Conservation (phyloP, 2,113 vertebrate genomes). For the Dipodomys spectabilis region DNA sequence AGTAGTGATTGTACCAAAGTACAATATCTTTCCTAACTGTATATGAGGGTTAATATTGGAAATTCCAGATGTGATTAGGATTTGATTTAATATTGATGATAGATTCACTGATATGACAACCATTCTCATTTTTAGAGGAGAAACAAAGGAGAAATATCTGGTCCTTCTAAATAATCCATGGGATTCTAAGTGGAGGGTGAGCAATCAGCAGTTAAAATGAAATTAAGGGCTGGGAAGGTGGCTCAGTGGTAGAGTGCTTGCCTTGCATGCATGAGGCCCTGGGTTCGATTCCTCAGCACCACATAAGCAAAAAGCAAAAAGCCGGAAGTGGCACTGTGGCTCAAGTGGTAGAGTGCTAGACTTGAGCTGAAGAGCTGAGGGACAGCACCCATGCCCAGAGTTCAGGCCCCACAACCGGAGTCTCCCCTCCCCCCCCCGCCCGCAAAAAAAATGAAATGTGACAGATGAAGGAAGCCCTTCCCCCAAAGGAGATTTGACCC, state of each 20-base stretch:
- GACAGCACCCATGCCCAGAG: no score
- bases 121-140: neutral
- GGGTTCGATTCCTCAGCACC: no score
- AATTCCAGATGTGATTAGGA: slow-evolving; percentile 49
- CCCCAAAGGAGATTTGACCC: neutral
- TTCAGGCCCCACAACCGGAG: no score
- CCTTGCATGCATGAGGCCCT: no score
- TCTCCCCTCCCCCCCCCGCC: no score
- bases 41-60: slow-evolving; percentile 9
- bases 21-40: neutral
- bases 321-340: no score
- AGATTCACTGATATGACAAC: neutral
- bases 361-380: no score
- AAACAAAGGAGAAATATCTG: neutral
- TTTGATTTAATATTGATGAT: neutral
- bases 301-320: no score
- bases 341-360: no score
- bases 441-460: neutral
- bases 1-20: neutral
- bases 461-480: neutral
- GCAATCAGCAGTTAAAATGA: neutral
- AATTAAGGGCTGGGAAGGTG: neutral
- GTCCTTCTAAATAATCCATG: neutral
- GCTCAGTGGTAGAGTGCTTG: no score
- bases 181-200: neutral